Conservation (phyloP, 2,113 vertebrate species). For the Myxocyprinus asiaticus region DNA sequence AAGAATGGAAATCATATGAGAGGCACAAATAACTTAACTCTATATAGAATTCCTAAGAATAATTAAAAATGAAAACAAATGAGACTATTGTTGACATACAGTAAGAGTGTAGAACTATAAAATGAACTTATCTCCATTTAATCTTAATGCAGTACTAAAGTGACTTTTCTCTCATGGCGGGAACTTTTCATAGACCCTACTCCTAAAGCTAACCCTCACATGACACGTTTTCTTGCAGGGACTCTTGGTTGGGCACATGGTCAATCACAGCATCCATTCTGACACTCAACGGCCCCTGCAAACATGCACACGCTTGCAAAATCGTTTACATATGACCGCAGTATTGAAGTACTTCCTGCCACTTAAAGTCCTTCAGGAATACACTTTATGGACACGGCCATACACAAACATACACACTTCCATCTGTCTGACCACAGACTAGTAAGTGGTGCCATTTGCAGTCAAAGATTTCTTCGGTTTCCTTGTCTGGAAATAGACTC, state of each 20-base stretch:
- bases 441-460: conserved; percentile 48
- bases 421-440: conserved; percentile 43
- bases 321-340: conserved; percentile 17
- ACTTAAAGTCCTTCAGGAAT: conserved; percentile 17
- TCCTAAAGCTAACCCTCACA: too few relatives aligned
- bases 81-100: too few relatives aligned
- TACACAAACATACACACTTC: background rate
- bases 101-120: too few relatives aligned
- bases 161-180: too few relatives aligned
- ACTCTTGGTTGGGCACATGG: too few relatives aligned
- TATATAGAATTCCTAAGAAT: too few relatives aligned
- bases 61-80: too few relatives aligned
- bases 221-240: too few relatives aligned
- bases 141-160: too few relatives aligned
- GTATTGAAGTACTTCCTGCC: conserved; percentile 7
- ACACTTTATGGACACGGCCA: conserved; percentile 11
- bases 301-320: conserved; percentile 1
- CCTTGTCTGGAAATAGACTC: conserved; percentile 55
- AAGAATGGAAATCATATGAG: background rate
- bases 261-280: conserved; percentile 8
- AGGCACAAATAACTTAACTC: conserved; percentile 2
- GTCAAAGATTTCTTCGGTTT: conserved; percentile 53
- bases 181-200: too few relatives aligned
- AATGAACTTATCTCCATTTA: too few relatives aligned
- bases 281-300: background rate